phyloP scores from a whole-genome alignment of 2,888 invertebrate genomes.

The Drosophila percnosoma region DNA sequence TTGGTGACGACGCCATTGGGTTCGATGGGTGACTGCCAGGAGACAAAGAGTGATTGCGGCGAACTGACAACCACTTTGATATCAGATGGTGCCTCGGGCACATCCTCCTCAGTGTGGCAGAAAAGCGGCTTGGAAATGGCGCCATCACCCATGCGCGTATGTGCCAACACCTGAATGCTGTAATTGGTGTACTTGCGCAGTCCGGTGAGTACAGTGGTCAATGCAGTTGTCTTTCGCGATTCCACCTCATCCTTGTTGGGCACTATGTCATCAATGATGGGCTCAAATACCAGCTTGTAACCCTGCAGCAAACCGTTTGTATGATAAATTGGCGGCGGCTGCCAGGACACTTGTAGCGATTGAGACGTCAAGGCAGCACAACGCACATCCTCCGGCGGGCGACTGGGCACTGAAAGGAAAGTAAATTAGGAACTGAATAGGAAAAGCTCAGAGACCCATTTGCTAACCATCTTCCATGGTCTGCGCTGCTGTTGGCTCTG shows the following conservation, averaged over 20 bases:
- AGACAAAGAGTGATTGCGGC: conserved; percentile 90
- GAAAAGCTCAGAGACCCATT: background rate
- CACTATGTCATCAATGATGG: conserved; percentile 86
- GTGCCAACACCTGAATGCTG: conserved; percentile 92
- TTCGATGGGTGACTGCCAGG: conserved; percentile 91
- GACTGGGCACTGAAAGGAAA: conserved; percentile 88
- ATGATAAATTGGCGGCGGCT: conserved; percentile 90
- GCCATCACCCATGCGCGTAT: conserved; percentile 92
- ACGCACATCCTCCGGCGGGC: conserved; percentile 91
- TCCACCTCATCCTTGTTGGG: conserved; percentile 86
- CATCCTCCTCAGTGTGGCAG: conserved; percentile 93
- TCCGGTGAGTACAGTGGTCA: conserved; percentile 89
- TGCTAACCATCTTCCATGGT: conserved; percentile 90
- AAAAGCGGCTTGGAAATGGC: conserved; percentile 88
- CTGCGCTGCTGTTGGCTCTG: conserved; percentile 88
- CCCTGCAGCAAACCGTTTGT: conserved; percentile 92
- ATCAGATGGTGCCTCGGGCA: conserved; percentile 91
- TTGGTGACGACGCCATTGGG: conserved; percentile 92
- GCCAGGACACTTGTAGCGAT: conserved; percentile 92
- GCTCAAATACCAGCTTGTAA: conserved; percentile 90
- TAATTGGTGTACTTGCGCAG: conserved; percentile 92
- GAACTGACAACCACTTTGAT: conserved; percentile 92
- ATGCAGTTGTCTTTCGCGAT: conserved; percentile 88
- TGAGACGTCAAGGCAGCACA: conserved; percentile 91
- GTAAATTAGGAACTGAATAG: background rate